Conservation (phyloP, 2,888 invertebrate species). For the Amphimallon solstitiale region DNA sequence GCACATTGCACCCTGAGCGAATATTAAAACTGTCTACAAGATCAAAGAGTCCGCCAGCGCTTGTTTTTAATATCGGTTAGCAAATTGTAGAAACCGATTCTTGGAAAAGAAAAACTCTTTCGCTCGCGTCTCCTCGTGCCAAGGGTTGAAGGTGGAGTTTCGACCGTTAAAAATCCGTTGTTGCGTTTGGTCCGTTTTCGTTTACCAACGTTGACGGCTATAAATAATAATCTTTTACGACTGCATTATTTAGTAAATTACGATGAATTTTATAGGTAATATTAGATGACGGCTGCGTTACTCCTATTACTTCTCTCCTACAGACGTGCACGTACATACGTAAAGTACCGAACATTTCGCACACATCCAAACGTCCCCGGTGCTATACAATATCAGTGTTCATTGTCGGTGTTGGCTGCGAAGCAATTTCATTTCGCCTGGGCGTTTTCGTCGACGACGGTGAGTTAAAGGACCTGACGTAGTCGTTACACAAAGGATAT, state of each 20-base stretch:
- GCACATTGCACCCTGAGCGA: constrained; percentile 44
- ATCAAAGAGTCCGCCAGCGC: constrained; percentile 44
- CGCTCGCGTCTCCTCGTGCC: neutral
- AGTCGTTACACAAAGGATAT: constrained; percentile 9
- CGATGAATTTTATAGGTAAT: constrained; percentile 37
- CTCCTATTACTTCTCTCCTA: neutral
- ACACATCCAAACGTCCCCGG: neutral
- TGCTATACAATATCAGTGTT: neutral
- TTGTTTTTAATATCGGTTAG: constrained; percentile 47
- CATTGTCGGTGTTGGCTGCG: neutral
- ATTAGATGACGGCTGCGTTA: constrained; percentile 29
- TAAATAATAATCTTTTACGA: constrained; percentile 40
- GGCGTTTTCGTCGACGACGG: neutral
- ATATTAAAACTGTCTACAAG: constrained; percentile 46
- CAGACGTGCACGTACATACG: neutral
- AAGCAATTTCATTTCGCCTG: neutral
- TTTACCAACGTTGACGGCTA: constrained; percentile 24
- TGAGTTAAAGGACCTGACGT: neutral
- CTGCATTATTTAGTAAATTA: constrained; percentile 38
- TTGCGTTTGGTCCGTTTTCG: constrained; percentile 12
- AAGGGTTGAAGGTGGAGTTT: constrained; percentile 2
- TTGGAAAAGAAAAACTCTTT: constrained; percentile 35
- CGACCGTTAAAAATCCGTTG: neutral
- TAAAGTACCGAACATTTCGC: neutral
- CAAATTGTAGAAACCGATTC: constrained; percentile 44